phyloP scores from a whole-genome alignment of 2,797 vertebrate genomes.

The Scyliorhinus canicula region DNA sequence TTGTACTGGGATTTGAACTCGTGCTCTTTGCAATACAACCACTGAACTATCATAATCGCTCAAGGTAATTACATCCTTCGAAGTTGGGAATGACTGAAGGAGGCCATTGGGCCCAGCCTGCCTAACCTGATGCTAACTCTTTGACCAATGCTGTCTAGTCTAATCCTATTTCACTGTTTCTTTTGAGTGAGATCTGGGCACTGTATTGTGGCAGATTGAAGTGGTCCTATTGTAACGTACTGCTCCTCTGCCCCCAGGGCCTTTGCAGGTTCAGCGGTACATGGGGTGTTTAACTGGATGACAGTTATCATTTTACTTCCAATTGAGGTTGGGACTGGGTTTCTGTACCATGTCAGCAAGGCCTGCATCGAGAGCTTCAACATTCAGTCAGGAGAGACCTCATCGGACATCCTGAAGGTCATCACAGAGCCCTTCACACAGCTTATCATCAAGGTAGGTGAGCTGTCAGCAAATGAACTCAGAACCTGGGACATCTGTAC shows the following conservation, averaged over 20 bases:
- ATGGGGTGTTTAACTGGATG: slow-evolving; percentile 35
- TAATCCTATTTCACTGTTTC: background rate
- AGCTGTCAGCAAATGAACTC: background rate
- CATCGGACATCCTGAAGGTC: slow-evolving; percentile 29
- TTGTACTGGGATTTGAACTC: background rate
- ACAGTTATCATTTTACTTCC: background rate
- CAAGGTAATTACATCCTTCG: background rate
- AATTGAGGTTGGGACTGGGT: background rate
- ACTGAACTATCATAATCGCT: background rate
- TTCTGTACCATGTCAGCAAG: slow-evolving; percentile 9
- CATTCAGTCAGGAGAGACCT: slow-evolving; percentile 7
- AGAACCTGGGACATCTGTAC: background rate
- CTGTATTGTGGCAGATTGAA: background rate
- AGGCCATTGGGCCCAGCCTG: background rate
- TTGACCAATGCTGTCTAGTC: background rate
- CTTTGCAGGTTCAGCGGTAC: slow-evolving; percentile 29
- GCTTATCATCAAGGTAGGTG: slow-evolving; percentile 1
- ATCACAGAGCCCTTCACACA: slow-evolving; percentile 28
- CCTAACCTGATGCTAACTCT: background rate
- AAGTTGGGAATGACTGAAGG: background rate
- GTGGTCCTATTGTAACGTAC: too few relatives aligned
- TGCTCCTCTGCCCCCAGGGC: background rate
- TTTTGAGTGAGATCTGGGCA: background rate
- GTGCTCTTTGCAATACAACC: background rate
- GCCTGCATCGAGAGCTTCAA: slow-evolving; percentile 15